phyloP scores from a whole-genome alignment of 1,140 invertebrate species.

The Conopomorpha cramerella region DNA sequence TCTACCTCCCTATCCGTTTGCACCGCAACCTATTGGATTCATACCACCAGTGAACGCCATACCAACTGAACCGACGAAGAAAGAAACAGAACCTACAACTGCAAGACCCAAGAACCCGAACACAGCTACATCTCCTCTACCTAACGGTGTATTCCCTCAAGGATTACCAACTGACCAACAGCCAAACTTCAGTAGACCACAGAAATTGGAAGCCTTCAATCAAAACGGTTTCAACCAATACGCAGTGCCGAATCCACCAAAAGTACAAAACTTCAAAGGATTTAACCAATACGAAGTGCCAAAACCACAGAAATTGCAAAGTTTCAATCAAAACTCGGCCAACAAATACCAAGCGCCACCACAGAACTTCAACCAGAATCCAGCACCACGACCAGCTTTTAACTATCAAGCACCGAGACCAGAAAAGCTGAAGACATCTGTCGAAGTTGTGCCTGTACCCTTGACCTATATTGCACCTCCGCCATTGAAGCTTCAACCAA shows the following conservation, averaged over 20 bases:
- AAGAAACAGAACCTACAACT: constrained; percentile 22
- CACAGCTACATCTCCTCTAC: neutral
- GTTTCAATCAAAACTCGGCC: too few relatives aligned
- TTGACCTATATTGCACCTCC: constrained; percentile 42
- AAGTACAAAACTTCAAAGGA: too few relatives aligned
- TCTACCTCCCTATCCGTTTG: constrained; percentile 43
- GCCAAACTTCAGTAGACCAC: too few relatives aligned
- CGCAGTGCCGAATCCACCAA: constrained; percentile 15
- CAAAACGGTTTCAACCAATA: constrained; percentile 32
- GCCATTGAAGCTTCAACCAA: constrained; percentile 19
- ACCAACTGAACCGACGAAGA: constrained; percentile 8
- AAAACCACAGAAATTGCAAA: constrained; percentile 6
- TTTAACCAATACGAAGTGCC: constrained; percentile 24
- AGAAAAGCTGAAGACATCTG: constrained; percentile 37
- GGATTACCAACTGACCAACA: constrained; percentile 30
- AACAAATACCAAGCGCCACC: too few relatives aligned
- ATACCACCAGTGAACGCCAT: constrained; percentile 14
- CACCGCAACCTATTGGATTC: constrained; percentile 26
- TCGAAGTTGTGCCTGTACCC: constrained; percentile 40
- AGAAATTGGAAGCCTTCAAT: too few relatives aligned
- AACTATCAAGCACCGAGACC: too few relatives aligned
- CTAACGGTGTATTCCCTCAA: constrained; percentile 25
- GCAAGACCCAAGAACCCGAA: constrained; percentile 24
- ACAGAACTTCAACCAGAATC: constrained; percentile 5
- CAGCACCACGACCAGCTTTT: too few relatives aligned